Evolutionary conservation across 2,888 invertebrate genomes (phyloP), one percentile per base, ranked within the genome.

Genomic region (Perithous albicinctus): DNA sequence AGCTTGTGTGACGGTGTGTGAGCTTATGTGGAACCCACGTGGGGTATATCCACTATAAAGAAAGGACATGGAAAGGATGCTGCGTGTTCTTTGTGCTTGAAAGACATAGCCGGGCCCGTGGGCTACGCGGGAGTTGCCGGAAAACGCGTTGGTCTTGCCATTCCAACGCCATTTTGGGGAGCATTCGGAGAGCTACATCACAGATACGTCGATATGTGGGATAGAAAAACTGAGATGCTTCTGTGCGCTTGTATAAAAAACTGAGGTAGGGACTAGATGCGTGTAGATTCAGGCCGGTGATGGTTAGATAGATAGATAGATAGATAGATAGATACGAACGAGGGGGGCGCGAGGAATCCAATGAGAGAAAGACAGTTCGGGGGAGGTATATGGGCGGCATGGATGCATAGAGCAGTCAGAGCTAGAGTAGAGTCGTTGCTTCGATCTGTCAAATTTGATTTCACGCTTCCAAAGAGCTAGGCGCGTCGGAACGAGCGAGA

Each of bases 401-500:
- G 69, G 83, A 72, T 81, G 80, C 70, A 77, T 38, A 48, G 76
- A 66, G 81, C 66, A 73, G 78, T 64, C 74, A 63, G 59, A 48
- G 80, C 70, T 67, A 79, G 85, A 54, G 73, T 66, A 82, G 74
- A 81, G 82, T 87, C 85, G 87, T 86, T 88, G 88, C 87, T 89
- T 89, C 88, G 90, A 91, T 90, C 91, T 91, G 92, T 92, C 92
- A 92, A 92, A 92, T 92, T 92, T 92, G 90, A 91, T 92, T 92
- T 92, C 91, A 92, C 92, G 92, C 90, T 88, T 86, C 88, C 86
- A 84, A 56, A 88, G 89, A 86, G 83, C 88, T 29, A 87, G 85
- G 86, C 87, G 74, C 78, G 80, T 82, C 76, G 72, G 76, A 35
- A 61, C 35, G 66, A 66, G 43, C 29, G 70, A 67, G 74, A 73